Percentiles rank a stretch among this genome's conserved stretches.
Evolutionary conservation across 1,140 invertebrate genomes (phyloP).

Genomic region (Drosophila subobscura): DNA sequence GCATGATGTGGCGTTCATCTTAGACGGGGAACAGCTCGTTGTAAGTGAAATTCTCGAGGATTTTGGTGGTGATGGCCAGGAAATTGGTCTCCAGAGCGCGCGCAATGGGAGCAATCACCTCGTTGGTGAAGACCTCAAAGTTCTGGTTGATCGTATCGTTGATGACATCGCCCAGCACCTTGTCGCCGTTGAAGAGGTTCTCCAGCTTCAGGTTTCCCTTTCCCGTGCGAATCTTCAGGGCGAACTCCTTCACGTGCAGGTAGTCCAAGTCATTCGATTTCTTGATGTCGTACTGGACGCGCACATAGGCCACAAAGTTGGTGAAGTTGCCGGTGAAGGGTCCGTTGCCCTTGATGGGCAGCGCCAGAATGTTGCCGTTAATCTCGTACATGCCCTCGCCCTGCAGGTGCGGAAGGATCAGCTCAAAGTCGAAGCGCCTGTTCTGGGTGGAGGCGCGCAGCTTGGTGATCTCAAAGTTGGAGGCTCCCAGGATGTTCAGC

Average conservation of each 20-base stretch:
- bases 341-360: slow-evolving; percentile 87
- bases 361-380: slow-evolving; percentile 86
- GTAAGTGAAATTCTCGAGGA: slow-evolving; percentile 85
- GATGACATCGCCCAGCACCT: slow-evolving; percentile 85
- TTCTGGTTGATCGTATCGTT: slow-evolving; percentile 87
- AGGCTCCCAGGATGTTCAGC: slow-evolving; percentile 86
- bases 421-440: slow-evolving; percentile 84
- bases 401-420: slow-evolving; percentile 85
- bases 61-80: slow-evolving; percentile 84
- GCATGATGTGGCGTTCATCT: background rate
- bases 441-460: slow-evolving; percentile 85
- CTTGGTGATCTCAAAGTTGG: slow-evolving; percentile 85
- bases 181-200: slow-evolving; percentile 87
- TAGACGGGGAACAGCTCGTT: slow-evolving; percentile 86
- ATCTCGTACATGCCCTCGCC: slow-evolving; percentile 87
- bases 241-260: slow-evolving; percentile 84
- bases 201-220: slow-evolving; percentile 85
- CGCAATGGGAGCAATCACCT: slow-evolving; percentile 86
- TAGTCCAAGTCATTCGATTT: slow-evolving; percentile 84
- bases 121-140: slow-evolving; percentile 86
- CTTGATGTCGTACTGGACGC: slow-evolving; percentile 84
- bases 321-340: slow-evolving; percentile 87
- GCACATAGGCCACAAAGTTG: slow-evolving; percentile 84
- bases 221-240: slow-evolving; percentile 85
- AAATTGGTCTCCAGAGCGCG: slow-evolving; percentile 85